Base-by-base conservation (phyloP, 2,888 invertebrate genomes). In the Neria commutata region DNA sequence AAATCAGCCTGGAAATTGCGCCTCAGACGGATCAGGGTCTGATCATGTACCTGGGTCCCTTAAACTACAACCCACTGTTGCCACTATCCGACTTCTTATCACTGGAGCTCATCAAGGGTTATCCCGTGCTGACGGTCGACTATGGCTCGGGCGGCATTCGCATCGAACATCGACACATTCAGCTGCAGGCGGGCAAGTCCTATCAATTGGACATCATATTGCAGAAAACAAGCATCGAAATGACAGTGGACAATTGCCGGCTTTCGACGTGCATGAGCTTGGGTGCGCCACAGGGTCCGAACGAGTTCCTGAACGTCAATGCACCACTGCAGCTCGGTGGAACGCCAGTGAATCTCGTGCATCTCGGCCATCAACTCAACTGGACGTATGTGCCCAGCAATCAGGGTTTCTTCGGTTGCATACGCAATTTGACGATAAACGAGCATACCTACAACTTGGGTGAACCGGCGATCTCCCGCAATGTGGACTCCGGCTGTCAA, bases 31-130 rank as follows among this genome's bases (percentile, higher is more conserved):
- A 88, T 45, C 88, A 91, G 81, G 95, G 94, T 2, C 84, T 98
- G 10, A 86, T 98, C 37, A 91, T 98, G 82, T 98, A 97, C 79
- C 85, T 93, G 74, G 98, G 98, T 1, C 98, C 98, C 0, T 80
- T 90, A 71, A 84, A 81, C 62, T 84, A 85, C 67, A 89, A 88
- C 74, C 85, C 87, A 0, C 81, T 87, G 48, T 78, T 89, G 55
- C 85, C 87, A 58, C 85, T 91, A 16, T 87, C 85, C 82, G 98
- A 98, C 84, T 98, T 95, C 81, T 89, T 98, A 84, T 89, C 95
- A 0, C 81, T 98, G 63, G 95, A 97, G 77, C 83, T 98, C 47
- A 84, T 87, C 6, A 87, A 91, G 37, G 96, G 97, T n/a, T 90
- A 85, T 76, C 92, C 92, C 0, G 86, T 91, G 0, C 83, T 98